A percentile compares a stretch with the other conserved stretches of the same genome.
Conservation (phyloP, 2,113 vertebrate genomes). For the Furnarius figulus region DNA sequence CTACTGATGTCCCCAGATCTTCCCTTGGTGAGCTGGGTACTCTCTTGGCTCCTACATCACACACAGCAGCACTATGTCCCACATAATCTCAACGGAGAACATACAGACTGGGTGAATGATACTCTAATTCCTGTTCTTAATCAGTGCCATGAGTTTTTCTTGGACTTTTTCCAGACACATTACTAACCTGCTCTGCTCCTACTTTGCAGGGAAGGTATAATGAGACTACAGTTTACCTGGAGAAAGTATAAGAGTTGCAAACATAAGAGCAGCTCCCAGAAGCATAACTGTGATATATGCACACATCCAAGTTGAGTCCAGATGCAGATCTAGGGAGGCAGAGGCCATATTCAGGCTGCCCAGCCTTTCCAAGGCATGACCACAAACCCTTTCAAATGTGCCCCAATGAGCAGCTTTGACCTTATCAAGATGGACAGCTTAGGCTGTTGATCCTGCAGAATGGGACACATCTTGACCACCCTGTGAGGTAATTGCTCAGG, state of each 20-base stretch:
- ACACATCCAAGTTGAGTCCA: neutral
- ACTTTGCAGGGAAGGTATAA: neutral
- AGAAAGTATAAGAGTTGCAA: neutral
- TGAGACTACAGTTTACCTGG: neutral
- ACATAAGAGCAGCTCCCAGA: neutral
- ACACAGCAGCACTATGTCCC: neutral
- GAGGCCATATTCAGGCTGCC: neutral
- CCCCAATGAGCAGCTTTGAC: neutral
- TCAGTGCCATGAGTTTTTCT: neutral
- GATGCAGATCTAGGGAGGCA: neutral
- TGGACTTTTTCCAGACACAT: neutral
- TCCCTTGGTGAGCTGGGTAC: neutral
- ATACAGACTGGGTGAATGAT: neutral
- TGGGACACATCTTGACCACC: neutral
- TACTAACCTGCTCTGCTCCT: neutral
- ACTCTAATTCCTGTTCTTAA: neutral
- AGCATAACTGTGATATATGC: neutral
- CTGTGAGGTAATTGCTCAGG: neutral
- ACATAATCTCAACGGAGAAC: neutral
- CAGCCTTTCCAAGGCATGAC: neutral
- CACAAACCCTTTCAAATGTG: neutral
- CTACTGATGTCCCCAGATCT: neutral
- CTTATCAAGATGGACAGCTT: neutral
- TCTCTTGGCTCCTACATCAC: fast-evolving
- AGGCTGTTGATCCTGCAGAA: neutral